These are phyloP conservation scores for Drosophila pegasa DNA, from an alignment of 2,888 invertebrate species.

Conservation along the genomic window DNA sequence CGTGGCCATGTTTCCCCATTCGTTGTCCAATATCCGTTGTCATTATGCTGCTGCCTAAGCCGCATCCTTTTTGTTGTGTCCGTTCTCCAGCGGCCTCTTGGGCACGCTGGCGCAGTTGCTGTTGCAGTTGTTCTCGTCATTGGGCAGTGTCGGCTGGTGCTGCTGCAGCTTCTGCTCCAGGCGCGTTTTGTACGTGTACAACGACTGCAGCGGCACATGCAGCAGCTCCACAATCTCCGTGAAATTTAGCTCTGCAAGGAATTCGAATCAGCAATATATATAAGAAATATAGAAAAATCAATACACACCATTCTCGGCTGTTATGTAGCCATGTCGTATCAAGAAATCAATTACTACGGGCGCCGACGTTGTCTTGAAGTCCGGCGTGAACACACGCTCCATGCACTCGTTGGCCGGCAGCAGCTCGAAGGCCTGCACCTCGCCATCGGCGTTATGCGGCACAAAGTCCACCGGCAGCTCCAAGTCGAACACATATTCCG, in stretches of 20 bases:
- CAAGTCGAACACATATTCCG: conserved; percentile 96
- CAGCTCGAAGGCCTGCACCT: conserved; percentile 96
- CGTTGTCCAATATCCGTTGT: conserved; percentile 38
- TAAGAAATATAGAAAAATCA: not conserved
- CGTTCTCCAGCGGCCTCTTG: conserved; percentile 73
- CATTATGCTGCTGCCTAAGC: conserved; percentile 30
- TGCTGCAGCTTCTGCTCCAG: conserved; percentile 73
- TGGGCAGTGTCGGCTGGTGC: conserved; percentile 40
- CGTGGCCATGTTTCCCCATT: conserved; percentile 31
- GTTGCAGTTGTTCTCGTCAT: conserved; percentile 61
- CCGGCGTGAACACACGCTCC: conserved; percentile 91
- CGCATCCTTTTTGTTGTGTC: conserved; percentile 69
- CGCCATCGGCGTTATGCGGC: conserved; percentile 97
- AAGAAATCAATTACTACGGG: conserved; percentile 96
- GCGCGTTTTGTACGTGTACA: conserved; percentile 87
- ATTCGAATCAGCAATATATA: not conserved
- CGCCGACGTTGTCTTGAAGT: conserved; percentile 97
- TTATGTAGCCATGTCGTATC: conserved; percentile 95
- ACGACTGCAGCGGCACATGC: conserved; percentile 94
- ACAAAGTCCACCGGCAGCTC: conserved; percentile 95
- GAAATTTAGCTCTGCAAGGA: conserved; percentile 91
- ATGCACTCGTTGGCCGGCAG: conserved; percentile 93
- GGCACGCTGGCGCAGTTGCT: conserved; percentile 48
- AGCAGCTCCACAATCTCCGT: conserved; percentile 93
- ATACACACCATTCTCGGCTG: conserved; percentile 92